Evolutionary conservation across 2,113 vertebrate species (phyloP), one percentile per base, ranked within the genome.

Genomic region (Glaucidium brasilianum): DNA sequence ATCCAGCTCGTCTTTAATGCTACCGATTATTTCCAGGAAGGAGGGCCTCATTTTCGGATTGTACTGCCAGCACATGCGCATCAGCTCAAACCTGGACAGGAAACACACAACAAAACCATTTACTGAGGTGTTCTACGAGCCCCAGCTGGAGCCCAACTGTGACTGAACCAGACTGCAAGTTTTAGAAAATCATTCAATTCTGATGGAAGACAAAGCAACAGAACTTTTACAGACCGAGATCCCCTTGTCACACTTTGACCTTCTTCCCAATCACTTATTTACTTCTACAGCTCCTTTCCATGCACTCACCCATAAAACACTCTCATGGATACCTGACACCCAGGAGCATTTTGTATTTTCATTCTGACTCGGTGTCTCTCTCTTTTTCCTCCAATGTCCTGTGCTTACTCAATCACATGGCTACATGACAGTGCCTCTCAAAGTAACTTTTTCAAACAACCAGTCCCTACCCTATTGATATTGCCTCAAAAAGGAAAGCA

Each of bases 21-120:
- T 99, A 96, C 98, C 98, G 67, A 99, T 99, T 87, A 99, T 99
- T 96, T 99, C 99, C 98, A 99, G 98, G 98, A 99, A 99, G 87
- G 99, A 98, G 7, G 99, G 99, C 29, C 99, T 98, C 99, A 99
- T 99, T 94, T 99, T 99, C 4, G 99, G 99, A 85, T 99, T 99
- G 96, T 99, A 99, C 97, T 99, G 99, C 99, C 99, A 99, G 98
- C 99, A 99, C 99, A 99, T 99, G 78, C 99, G 98, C 99, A 99
- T 99, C 97, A 99, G 88, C 45, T 99, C 99, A 23, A 99, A 99
- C 97, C 99, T 99, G 96, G 9, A 74, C 27, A 18, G 34, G 29
- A 50, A 75, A 97, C 53, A 91, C 81, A 88, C 37, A 49, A 20
- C 34, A 68, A 5, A 62, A 10, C 30, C 87, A 1, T 7, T 96